Evolutionary conservation across 2,888 invertebrate genomes (phyloP).

Genomic region (Ochropacha duplaris): DNA sequence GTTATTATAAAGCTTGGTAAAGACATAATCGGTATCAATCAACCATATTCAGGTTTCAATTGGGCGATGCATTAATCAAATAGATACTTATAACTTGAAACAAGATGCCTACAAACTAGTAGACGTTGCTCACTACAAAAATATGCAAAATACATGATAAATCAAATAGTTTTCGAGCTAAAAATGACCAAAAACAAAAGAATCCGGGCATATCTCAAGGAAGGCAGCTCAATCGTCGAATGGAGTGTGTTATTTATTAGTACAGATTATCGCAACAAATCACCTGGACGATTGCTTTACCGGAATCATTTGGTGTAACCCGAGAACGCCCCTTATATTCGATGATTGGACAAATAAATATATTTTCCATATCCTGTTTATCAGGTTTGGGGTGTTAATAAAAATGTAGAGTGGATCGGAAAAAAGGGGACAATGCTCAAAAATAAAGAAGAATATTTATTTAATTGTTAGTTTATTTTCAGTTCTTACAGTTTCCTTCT

Average conservation of each 20-base stretch:
- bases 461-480: too few species aligned
- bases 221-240: conserved; percentile 76
- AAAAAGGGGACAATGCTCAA: conserved; percentile 11
- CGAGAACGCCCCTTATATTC: conserved; percentile 80
- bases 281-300: conserved; percentile 67
- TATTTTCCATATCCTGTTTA: conserved; percentile 82
- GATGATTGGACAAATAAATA: conserved; percentile 83
- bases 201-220: conserved; percentile 48
- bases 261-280: conserved; percentile 81
- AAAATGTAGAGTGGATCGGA: conserved; percentile 74
- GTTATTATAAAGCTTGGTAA: too few species aligned
- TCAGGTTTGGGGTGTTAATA: conserved; percentile 81
- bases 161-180: conserved; percentile 48
- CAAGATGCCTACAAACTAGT: neutral
- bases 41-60: too few species aligned
- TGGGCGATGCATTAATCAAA: too few species aligned
- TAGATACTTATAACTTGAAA: too few species aligned
- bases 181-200: conserved; percentile 32
- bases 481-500: too few species aligned
- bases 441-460: neutral
- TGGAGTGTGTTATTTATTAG: conserved; percentile 78
- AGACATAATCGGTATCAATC: too few species aligned
- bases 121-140: conserved; percentile 2
- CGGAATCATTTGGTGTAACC: conserved; percentile 78
- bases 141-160: conserved; percentile 36